Conservation (phyloP, 2,797 vertebrate genomes). For the Heteromormyrus szaboi region DNA sequence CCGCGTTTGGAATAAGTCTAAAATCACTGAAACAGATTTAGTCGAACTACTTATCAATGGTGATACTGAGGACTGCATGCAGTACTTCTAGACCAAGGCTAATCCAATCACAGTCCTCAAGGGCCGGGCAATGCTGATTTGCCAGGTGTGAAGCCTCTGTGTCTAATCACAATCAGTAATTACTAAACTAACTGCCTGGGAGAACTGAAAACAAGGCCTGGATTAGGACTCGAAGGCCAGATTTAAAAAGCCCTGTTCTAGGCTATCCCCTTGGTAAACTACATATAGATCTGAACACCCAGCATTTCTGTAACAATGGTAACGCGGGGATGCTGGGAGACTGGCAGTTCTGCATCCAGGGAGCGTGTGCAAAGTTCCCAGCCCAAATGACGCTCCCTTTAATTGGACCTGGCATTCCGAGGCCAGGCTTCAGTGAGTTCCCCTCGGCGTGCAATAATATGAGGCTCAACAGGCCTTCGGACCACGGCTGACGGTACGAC, state of each 20-base stretch:
- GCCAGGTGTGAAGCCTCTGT: background rate
- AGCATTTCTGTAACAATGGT: background rate
- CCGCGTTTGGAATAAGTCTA: background rate
- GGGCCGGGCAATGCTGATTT: background rate
- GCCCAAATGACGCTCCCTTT: background rate
- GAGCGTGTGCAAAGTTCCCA: background rate
- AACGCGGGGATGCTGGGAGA: background rate
- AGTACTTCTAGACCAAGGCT: background rate
- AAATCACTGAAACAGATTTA: background rate
- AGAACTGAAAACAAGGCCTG: background rate
- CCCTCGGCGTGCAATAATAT: background rate
- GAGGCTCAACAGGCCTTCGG: background rate
- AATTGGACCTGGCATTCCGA: background rate
- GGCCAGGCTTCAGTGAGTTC: background rate
- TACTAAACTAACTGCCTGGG: background rate
- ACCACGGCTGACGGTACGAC: background rate
- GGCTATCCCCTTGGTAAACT: background rate
- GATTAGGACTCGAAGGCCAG: background rate
- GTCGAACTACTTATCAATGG: background rate
- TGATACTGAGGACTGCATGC: background rate
- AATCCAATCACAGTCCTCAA: background rate
- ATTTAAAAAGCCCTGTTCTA: background rate
- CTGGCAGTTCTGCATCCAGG: background rate
- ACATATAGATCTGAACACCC: too few relatives aligned
- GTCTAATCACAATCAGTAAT: background rate